Base-by-base conservation (phyloP, 2,888 invertebrate species). In the Conus canariensis region DNA sequence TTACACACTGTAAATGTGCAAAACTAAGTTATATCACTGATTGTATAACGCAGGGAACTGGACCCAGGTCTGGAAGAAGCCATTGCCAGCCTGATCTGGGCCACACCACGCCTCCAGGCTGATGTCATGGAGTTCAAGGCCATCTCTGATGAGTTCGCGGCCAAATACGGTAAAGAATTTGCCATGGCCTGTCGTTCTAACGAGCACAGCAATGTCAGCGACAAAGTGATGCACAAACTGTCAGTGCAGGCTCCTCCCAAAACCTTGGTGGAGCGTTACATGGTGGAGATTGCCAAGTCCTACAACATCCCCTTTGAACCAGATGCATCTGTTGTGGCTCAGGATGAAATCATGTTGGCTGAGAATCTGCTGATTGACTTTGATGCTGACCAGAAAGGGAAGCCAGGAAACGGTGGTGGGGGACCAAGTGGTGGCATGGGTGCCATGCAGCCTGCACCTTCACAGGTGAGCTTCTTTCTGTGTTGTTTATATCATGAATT, bases 1-100 rank as follows among this genome's bases (percentile, higher is more conserved):
- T 45, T 45, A 45, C 45, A 45, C 4, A 45, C 45, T 45, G 45
- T 4, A 45, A 30, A 45, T 45, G 45, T 45, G 45, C 3, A 45
- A 45, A 45, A 45, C 45, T 45, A 45, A 45, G 45, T 45, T 45
- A 45, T 45, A 45, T 45, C 4, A 30, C 30, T 30, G 30, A 30
- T 30, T 64, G 1, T 16, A 10, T 64, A 64, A 64, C 2, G 22
- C 92, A 97, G 97, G 95, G 97, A 97, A 89, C 94, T 99, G 19
- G 99, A 99, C 95, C 98, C 98, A 93, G 99, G 99, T 0, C 97
- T 99, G 22, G 98, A 98, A 6, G 99, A 99, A 96, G 98, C 99
- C 0, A 98, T 99, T 91, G 98, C 99, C 1, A 99, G 98, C 94
- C 97, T 99, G n/a, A 97, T 99, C 92, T 99, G 99, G 99, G 99